Conservation (phyloP, 2,888 invertebrate genomes). For the Coelogynopora nodosa region DNA sequence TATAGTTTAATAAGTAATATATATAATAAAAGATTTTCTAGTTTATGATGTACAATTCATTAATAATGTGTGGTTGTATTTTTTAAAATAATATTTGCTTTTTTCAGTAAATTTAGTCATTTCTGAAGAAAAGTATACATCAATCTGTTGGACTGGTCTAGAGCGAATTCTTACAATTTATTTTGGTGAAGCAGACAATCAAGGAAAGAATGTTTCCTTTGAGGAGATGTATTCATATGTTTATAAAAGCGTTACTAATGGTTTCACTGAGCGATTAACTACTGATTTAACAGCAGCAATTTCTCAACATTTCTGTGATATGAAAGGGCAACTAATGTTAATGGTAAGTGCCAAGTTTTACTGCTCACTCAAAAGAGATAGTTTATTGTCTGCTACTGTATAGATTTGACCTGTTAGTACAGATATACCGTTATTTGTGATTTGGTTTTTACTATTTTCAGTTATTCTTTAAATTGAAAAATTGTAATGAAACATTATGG, state of each 20-base stretch:
- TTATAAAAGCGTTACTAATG: constrained; percentile 1
- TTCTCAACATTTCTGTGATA: constrained; percentile 6
- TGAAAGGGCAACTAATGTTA: background rate
- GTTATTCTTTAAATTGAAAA: no score
- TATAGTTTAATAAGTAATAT: no score
- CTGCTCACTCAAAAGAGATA: background rate
- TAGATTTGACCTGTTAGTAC: background rate
- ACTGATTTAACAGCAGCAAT: background rate
- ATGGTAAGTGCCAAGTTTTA: background rate
- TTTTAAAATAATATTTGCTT: no score
- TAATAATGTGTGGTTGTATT: no score
- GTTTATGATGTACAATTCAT: no score
- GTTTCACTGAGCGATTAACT: background rate
- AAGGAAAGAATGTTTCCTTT: background rate
- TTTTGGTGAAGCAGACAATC: background rate
- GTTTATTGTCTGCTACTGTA: background rate
- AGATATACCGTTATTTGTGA: no score
- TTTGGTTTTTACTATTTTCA: no score
- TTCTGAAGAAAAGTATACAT: constrained; percentile 11
- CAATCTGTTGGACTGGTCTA: background rate
- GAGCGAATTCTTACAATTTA: background rate
- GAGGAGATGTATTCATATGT: constrained; percentile 24
- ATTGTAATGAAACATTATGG: no score
- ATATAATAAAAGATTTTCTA: no score
- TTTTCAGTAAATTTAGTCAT: constrained; percentile 10